Evolutionary conservation across 2,888 invertebrate genomes (phyloP), one percentile per base, ranked within the genome.

Genomic region (Lymantria dispar): DNA sequence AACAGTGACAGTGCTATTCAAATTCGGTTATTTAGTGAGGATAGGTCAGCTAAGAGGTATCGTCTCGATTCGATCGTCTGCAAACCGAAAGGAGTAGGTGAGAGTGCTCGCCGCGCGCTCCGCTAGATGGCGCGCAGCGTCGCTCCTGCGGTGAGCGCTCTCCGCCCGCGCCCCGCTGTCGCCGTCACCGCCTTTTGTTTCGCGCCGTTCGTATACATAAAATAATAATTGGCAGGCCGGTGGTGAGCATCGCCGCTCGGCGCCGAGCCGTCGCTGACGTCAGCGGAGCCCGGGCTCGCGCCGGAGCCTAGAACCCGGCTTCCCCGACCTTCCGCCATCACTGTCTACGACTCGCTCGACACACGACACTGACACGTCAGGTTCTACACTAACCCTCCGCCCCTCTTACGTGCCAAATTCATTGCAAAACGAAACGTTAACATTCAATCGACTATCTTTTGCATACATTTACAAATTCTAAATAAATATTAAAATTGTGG

Each of bases 61-160:
- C 83, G 85, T 86, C 87, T 83, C 78, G 78, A 76, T 89, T 87
- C 88, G 91, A 90, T 92, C 89, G 86, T 83, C 90, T 81, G 90
- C 91, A 90, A 83, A 83, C 83, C 74, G 80, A 80, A 75, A 85
- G 83, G 74, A 86, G 82, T 81, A 85, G 83, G 79, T 81, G 77
- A 80, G 78, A 80, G 85, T 82, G 88, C 82, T 85, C 87, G 85
- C 88, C 78, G 74, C 87, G 87, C 87, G 80, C 74, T 70, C 74
- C 88, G 79, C 81, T 90, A 91, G 90, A 90, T 90, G 90, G 89
- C 90, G 90, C 85, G 80, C 78, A 78, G 68, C 69, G 83, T 85
- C 88, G 86, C 80, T 89, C 92, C 92, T 92, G 92, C 90, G 88
- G 87, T 85, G 85, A 86, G 85, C 73, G 74, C 84, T 80, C 73